These are phyloP conservation scores for Cerceris rybyensis DNA, from an alignment of 2,888 invertebrate genomes.

Conservation along the genomic window DNA sequence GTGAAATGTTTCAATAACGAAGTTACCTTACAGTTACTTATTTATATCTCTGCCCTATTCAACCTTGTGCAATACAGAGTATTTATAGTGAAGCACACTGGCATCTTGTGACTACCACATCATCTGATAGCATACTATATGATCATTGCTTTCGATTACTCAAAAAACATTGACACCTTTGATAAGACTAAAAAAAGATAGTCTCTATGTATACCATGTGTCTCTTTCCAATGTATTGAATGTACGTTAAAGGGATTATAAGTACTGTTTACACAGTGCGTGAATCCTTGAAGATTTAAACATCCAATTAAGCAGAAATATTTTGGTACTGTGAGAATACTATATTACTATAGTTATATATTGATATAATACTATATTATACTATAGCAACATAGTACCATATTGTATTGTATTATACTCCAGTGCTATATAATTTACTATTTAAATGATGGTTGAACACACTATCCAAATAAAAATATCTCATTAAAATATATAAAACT, in stretches of 20 bases:
- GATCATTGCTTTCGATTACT: conserved; percentile 6
- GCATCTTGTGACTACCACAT: conserved; percentile 69
- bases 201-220: conserved; percentile 12
- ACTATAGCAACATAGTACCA: too few relatives aligned
- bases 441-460: too few relatives aligned
- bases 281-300: neutral
- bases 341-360: too few relatives aligned
- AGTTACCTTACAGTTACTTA: conserved; percentile 67
- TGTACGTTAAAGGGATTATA: neutral
- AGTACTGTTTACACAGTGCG: neutral
- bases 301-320: neutral
- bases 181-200: conserved; percentile 28
- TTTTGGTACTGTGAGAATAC: too few relatives aligned
- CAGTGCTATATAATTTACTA: too few relatives aligned
- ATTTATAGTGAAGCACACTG: conserved; percentile 75
- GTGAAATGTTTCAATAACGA: conserved; percentile 48
- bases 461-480: too few relatives aligned
- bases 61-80: conserved; percentile 77
- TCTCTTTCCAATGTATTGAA: conserved; percentile 13
- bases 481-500: too few relatives aligned
- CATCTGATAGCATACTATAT: conserved; percentile 50
- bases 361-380: too few relatives aligned
- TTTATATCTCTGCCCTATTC: conserved; percentile 77
- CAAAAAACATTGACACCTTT: conserved; percentile 15
- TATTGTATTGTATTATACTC: too few relatives aligned